Evolutionary conservation across 2,113 vertebrate species (phyloP), one percentile per base, ranked within the genome.

Genomic region (Catharus bicknelli): DNA sequence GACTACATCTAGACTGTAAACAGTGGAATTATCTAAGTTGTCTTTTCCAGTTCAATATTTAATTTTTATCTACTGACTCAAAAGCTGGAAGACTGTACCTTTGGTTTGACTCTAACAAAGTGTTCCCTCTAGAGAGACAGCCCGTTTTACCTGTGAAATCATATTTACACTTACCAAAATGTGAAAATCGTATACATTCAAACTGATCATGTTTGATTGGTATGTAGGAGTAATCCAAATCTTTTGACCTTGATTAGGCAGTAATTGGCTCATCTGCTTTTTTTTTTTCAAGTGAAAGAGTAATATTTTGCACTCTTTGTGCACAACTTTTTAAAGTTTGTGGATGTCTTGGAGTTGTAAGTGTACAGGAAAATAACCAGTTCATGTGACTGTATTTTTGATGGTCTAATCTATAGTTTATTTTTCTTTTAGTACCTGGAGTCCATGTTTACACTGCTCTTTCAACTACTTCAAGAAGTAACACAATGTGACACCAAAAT

Each of bases 401-500:
- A 10, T 81, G 30, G 16, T 82, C 42, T 94, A 67, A 93, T 94
- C 36, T n/a, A 8, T 61, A 55, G 8, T 34, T 74, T 93, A 3
- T 90, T 90, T 96, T 55, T 57, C 38, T n/a, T 96, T 32, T 73
- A 99, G 99, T 99, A 99, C 94, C 95, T 99, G 90, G 99, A 99
- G 96, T 98, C 98, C 58, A 98, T 99, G 97, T 99, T 99, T 82
- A 98, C 98, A 25, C 97, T 99, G 82, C 98, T 99, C 78, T 99
- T 99, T 96, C 98, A 99, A 88, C 94, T 99, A 50, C 96, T 99
- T 89, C 99, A 99, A 96, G 99, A 99, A 97, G 99, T 99, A 92
- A 99, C 98, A 3, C 98, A 99, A 20, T 99, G 99, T 70, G 99
- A 99, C 96, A 99, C 99, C n/a, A 99, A 99, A 97, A 99, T 99